Evolutionary conservation across 1,140 invertebrate genomes (phyloP).

Genomic region (Linepithema humile): DNA sequence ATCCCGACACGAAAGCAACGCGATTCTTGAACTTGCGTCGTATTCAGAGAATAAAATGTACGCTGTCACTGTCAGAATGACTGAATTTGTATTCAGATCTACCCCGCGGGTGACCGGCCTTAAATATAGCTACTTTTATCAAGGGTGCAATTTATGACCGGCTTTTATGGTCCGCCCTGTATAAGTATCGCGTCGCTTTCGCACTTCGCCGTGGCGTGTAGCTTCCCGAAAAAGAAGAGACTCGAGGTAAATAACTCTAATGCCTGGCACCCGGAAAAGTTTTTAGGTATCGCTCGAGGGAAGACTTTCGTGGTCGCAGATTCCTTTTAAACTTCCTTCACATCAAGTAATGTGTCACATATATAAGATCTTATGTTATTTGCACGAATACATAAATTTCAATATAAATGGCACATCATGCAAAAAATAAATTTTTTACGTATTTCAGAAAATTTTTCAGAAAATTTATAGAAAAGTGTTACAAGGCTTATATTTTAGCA

Average conservation of each 20-base stretch:
- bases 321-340: neutral
- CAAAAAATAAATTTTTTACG: neutral
- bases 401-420: neutral
- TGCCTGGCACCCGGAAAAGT: slow-evolving; percentile 36
- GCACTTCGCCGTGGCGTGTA: neutral
- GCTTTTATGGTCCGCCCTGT: slow-evolving; percentile 32
- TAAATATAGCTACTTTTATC: slow-evolving; percentile 58
- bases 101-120: neutral
- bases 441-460: too few species aligned
- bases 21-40: slow-evolving; percentile 25
- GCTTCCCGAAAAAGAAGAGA: slow-evolving; percentile 31
- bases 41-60: slow-evolving; percentile 32
- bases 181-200: slow-evolving; percentile 45
- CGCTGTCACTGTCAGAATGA: slow-evolving; percentile 24
- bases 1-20: neutral
- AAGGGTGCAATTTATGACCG: slow-evolving; percentile 54
- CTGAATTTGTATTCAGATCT: slow-evolving; percentile 50
- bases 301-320: neutral
- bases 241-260: slow-evolving; percentile 62
- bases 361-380: slow-evolving; percentile 5
- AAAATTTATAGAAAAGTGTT: neutral
- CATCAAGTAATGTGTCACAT: neutral
- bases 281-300: slow-evolving; percentile 25
- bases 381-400: slow-evolving; percentile 5
- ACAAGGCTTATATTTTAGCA: neutral